Base-by-base conservation (phyloP, 2,888 invertebrate genomes). In the Eulithis prunata region DNA sequence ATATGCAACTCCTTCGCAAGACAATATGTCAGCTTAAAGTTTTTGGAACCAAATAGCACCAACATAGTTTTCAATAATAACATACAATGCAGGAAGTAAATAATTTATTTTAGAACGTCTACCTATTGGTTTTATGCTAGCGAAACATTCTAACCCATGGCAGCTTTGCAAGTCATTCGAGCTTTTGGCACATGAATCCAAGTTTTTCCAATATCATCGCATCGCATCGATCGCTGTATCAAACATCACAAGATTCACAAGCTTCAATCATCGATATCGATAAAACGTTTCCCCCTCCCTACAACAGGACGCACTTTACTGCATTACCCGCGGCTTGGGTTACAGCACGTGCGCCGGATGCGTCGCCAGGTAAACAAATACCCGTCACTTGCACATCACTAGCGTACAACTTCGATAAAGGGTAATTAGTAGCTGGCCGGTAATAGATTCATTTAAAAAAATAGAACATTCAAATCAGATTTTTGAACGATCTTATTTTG, bases 341-440 rank as follows among this genome's bases (percentile, higher is more conserved):
- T 90, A 85, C 77, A 78, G 84, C 91, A 90, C 91, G 89, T 91
- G 91, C 89, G 87, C 86, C 90, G 92, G 92, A 92, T 89, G 87
- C 88, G 91, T 91, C 90, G 87, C 89, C 89, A 88, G 88, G 90
- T 91, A 92, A 92, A 92, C 91, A 92, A 90, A 90, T 84, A 88
- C 85, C 78, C 70, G 73, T 67, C 67, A 67, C 67, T 66, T 62
- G 62, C 75, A 72, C 76, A 78, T 78, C 78, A 80, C 79, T 80
- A 75, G 67, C 67, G 60, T 43, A 32, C 61, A 52, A 57, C 64
- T 57, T 58, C 64, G 61, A 68, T 68, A 61, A 64, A 63, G 60
- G 61, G 67, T 68, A 68, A 64, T 64, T 68, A 61, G 64, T 60
- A 36, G 36, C 45, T 56, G 47, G 58, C 36, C n/a, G 52, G 52